Conservation (phyloP, 2,888 invertebrate species). For the Pseudanteris insignis region DNA sequence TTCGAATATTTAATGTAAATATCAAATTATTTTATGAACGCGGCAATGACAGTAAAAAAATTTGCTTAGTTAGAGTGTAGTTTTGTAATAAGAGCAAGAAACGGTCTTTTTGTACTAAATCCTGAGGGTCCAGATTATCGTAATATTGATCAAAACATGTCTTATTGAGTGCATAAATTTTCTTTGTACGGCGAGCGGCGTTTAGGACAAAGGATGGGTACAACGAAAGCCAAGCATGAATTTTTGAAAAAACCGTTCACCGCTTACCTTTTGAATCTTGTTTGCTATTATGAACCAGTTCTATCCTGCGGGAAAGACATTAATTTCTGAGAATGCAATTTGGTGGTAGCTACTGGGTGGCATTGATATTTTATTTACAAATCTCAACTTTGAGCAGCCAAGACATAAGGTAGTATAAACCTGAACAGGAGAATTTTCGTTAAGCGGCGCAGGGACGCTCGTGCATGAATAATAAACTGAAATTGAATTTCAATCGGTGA, state of each 20-base stretch:
- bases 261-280: slow-evolving; percentile 55
- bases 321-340: slow-evolving; percentile 60
- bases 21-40: too few species aligned
- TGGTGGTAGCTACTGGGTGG: slow-evolving; percentile 40
- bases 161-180: slow-evolving; percentile 41
- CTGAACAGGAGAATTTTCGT: slow-evolving; percentile 15
- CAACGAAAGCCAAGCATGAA: slow-evolving; percentile 52
- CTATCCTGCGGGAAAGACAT: slow-evolving; percentile 49
- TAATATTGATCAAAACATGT: slow-evolving; percentile 34
- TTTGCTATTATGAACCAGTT: slow-evolving; percentile 49
- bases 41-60: too few species aligned
- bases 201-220: slow-evolving; percentile 39
- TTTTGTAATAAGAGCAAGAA: too few species aligned
- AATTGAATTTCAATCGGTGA: too few species aligned
- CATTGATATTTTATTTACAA: slow-evolving; percentile 40
- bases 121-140: slow-evolving; percentile 17
- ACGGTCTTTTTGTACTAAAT: slow-evolving; percentile 1
- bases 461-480: too few species aligned
- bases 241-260: slow-evolving; percentile 58
- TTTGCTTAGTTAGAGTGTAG: too few species aligned
- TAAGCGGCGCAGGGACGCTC: neutral
- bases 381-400: slow-evolving; percentile 4
- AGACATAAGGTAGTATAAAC: slow-evolving; percentile 5
- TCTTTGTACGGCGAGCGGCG: slow-evolving; percentile 38
- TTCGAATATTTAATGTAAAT: too few species aligned